Percentiles rank a stretch among this genome's conserved stretches.
Evolutionary conservation across 2,113 vertebrate genomes (phyloP).

Genomic region (Calyptommatus sinebrachiatus): DNA sequence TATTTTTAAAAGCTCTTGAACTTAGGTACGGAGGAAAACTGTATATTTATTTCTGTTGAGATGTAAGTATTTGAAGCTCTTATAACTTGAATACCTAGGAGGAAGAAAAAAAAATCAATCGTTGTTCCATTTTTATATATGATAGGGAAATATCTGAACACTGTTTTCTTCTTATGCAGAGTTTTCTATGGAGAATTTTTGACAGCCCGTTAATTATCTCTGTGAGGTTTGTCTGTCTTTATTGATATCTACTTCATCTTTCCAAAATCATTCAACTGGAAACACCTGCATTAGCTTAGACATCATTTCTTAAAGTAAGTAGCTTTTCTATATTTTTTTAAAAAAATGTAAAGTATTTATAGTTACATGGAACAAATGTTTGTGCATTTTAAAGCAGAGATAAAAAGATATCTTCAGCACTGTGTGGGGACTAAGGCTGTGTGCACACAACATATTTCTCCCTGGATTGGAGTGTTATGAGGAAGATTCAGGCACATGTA

Average conservation of each 20-base stretch:
- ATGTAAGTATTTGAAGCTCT: not conserved
- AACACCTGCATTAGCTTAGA: not conserved
- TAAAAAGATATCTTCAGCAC: too few species aligned
- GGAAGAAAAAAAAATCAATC: not conserved
- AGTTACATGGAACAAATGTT: not conserved
- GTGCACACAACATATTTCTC: too few species aligned
- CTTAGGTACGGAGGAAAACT: not conserved
- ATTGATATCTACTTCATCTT: not conserved
- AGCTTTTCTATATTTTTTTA: not conserved
- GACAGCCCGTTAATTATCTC: conserved; percentile 10
- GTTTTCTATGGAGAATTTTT: not conserved
- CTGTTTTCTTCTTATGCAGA: not conserved
- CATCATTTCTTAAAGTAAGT: not conserved
- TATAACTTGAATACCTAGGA: not conserved
- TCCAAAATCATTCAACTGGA: conserved; percentile 5
- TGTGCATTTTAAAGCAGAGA: too few species aligned
- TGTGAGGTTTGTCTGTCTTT: conserved; percentile 2
- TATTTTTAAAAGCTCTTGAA: not conserved
- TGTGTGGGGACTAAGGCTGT: too few species aligned
- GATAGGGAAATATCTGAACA: not conserved
- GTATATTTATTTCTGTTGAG: not conserved
- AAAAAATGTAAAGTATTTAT: not conserved
- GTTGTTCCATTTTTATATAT: not conserved
- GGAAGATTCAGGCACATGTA: too few species aligned
- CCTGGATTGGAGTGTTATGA: too few species aligned